Percentiles rank a stretch among this genome's conserved stretches.
phyloP scores from a whole-genome alignment of 2,113 vertebrate species.

The Saimiri boliviensis region DNA sequence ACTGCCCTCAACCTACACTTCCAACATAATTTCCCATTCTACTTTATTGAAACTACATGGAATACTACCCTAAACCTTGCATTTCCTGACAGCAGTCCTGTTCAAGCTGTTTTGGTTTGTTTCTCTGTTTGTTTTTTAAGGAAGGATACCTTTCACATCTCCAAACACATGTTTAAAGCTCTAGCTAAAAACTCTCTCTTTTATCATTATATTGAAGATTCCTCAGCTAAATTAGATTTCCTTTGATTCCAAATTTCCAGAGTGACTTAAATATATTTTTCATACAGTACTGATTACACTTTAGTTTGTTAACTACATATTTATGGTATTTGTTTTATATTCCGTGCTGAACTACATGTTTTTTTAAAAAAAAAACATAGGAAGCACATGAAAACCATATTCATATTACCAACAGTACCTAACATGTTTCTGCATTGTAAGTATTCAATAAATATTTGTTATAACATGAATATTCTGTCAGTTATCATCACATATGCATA shows the following conservation, averaged over 20 bases:
- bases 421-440: neutral
- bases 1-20: neutral
- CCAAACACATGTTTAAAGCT: neutral
- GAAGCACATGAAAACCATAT: neutral
- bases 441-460: slow-evolving; percentile 1
- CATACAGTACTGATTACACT: neutral
- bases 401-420: neutral
- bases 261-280: neutral
- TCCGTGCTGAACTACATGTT: neutral
- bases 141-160: neutral
- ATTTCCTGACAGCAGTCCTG: neutral
- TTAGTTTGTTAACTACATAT: neutral
- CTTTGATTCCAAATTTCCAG: neutral
- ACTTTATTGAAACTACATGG: neutral
- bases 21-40: neutral
- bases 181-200: neutral
- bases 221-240: neutral
- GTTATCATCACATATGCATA: slow-evolving; percentile 10
- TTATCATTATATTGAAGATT: neutral
- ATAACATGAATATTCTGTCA: neutral
- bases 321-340: neutral
- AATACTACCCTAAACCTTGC: neutral
- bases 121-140: neutral
- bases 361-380: neutral
- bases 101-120: neutral